Evolutionary conservation across 1,140 invertebrate species (phyloP).

Genomic region (Phthorimaea operculella): DNA sequence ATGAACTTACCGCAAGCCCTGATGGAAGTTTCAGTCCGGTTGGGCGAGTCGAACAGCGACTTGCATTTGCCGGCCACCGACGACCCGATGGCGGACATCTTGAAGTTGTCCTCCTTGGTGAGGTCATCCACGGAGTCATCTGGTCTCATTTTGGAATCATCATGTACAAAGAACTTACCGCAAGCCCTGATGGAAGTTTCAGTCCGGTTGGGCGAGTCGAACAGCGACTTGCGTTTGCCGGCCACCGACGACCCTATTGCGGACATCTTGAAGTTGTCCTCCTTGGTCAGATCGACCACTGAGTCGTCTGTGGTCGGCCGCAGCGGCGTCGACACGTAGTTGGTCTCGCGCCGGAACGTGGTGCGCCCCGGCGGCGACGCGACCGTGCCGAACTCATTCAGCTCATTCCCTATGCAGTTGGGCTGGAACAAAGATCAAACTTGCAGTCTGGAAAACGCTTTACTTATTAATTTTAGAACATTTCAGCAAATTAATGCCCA

Average conservation of each 20-base stretch:
- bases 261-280: constrained; percentile 20
- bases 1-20: constrained; percentile 13
- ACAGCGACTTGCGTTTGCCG: constrained; percentile 36
- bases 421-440: constrained; percentile 26
- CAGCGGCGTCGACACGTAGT: constrained; percentile 21
- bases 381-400: constrained; percentile 3
- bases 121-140: too few species aligned
- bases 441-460: not conserved
- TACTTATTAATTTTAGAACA: too few species aligned
- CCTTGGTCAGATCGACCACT: constrained; percentile 16
- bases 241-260: constrained; percentile 18
- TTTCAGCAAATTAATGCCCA: too few species aligned
- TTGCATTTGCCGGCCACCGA: constrained; percentile 31
- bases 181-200: constrained; percentile 11
- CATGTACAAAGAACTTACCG: constrained; percentile 3
- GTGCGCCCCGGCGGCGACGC: constrained; percentile 19
- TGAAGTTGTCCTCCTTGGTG: constrained; percentile 25
- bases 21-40: constrained; percentile 10
- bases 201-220: constrained; percentile 18
- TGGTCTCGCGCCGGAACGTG: constrained; percentile 24
- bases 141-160: too few species aligned
- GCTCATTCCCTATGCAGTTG: constrained; percentile 13
- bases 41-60: constrained; percentile 30
- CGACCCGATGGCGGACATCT: constrained; percentile 14
- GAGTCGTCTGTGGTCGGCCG: constrained; percentile 20